phyloP scores from a whole-genome alignment of 2,797 vertebrate species.

The Cuculus canorus region DNA sequence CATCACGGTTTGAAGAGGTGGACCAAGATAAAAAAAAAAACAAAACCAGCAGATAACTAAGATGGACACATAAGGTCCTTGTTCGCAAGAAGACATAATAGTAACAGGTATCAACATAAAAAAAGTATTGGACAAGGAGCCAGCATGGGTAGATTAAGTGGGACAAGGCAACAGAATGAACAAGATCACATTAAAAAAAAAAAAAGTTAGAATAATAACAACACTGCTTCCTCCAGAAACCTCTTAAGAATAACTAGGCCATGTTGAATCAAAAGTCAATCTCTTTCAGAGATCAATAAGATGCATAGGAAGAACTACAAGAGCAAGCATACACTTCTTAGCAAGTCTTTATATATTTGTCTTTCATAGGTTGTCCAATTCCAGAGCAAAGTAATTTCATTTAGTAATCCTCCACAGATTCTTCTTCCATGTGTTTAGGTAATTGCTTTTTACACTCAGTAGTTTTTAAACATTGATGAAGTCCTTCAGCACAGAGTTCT shows the following conservation, averaged over 20 bases:
- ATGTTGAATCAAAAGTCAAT: neutral
- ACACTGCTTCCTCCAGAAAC: neutral
- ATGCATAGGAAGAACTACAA: neutral
- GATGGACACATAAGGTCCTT: neutral
- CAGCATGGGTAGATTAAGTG: neutral
- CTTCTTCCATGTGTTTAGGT: neutral
- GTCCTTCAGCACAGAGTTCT: neutral
- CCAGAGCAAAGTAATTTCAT: neutral
- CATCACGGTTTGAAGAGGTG: neutral
- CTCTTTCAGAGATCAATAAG: neutral
- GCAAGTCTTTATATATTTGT: neutral
- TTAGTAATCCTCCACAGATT: neutral
- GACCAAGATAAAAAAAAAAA: neutral
- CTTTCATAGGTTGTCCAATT: neutral
- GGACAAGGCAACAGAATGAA: neutral
- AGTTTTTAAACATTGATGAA: neutral
- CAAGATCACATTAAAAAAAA: neutral
- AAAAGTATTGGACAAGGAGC: neutral
- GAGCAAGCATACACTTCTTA: neutral
- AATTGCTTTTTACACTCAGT: neutral
- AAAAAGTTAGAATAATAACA: neutral
- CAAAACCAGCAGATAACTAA: neutral
- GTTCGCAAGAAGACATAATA: neutral
- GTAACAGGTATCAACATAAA: neutral
- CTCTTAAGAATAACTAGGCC: neutral